Base-by-base conservation (phyloP, 1,140 invertebrate species). In the Macrostomum lignano region DNA sequence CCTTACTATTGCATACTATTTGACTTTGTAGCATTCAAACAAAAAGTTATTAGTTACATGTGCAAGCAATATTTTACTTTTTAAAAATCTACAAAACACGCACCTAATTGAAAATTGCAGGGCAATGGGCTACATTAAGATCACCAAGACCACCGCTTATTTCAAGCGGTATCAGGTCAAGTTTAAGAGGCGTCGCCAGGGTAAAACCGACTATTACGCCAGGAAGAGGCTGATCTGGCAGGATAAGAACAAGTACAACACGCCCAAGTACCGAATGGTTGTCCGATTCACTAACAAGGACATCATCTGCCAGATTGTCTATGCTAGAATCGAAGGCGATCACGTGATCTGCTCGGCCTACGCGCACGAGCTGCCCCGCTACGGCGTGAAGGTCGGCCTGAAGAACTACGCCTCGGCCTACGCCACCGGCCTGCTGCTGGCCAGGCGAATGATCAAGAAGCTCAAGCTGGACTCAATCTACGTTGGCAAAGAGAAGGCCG, bases 211-310 rank as follows among this genome's bases (percentile, higher is more conserved):
- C 58, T 98, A 94, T 60, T 93, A 82, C 70, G 86, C 88, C 36
- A 67, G 91, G 15, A 91, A 91, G 62, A 70, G 84, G 37, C 63
- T 98, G 15, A 77, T 82, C 44, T 71, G 91, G 44, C 91, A 98
- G 60, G 86, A 93, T 53, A 98, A 98, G 63, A 96, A 98, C 60
- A 98, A 98, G 60, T 98, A 98, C 64, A 96, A 96, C 55, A 96
- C 88, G n/a, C 88, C 88, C 5, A 98, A 98, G 52, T 96, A 98
- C 53, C 72, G 91, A 44, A 60, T 98, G 55, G 84, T 98, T 61
- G 91, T 96, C 35, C 72, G 91, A 47, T 67, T 94, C 38, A 86
- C 84, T 38, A 98, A 98, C 65, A 82, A 75, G 48, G 78, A 96
- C 55, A 81, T 96, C 37, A 88, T 78, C 32, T 82, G 77, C 46